Base-by-base conservation (phyloP, 2,113 vertebrate species). In the Ceyx cyanopectus region DNA sequence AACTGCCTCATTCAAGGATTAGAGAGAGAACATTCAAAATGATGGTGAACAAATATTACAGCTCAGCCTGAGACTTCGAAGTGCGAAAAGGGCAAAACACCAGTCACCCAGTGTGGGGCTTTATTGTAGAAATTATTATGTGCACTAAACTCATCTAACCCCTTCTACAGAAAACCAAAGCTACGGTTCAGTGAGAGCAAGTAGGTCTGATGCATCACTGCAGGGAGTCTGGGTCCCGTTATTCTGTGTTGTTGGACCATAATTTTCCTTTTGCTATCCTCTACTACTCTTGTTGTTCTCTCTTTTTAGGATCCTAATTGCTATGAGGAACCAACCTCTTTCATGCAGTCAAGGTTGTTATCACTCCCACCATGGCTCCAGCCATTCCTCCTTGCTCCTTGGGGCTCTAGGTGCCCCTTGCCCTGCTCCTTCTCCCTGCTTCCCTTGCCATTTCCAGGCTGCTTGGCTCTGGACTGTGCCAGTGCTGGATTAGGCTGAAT, bases 401-500 rank as follows among this genome's bases (percentile, higher is more conserved):
- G 26, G 34, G 50, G 19, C 26, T 61, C 19, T 19, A 63, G 40
- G 26, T 69, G 23, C 18, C 41, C 68, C 62, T 81, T 29, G 1
- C 18, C 9, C 46, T 14, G 12, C 21, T 81, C 37, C 21, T 58
- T 79, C 57, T 93, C 53, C 63, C 43, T 34, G 14, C 24, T 82
- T 66, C 56, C 79, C 40, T 68, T 54, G 46, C 60, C 1, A 0
- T 46, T 92, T 89, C 76, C 72, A 67, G 37, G 46, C 75, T 91
- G 58, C 50, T 70, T 93, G 75, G 41, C 78, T 66, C 32, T 79
- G 53, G 50, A 26, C 63, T 74, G 16, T 88, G 93, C 79, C 90
- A 87, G 68, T 37, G 37, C 54, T 85, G 70, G 70, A 79, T 84
- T 68, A 79, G 75, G 40, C 75, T 93, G 85, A 90, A 80, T 85